A percentile compares a stretch with the other conserved stretches of the same genome.
Conservation (phyloP, 2,888 invertebrate species). For the Punctoribates punctum region DNA sequence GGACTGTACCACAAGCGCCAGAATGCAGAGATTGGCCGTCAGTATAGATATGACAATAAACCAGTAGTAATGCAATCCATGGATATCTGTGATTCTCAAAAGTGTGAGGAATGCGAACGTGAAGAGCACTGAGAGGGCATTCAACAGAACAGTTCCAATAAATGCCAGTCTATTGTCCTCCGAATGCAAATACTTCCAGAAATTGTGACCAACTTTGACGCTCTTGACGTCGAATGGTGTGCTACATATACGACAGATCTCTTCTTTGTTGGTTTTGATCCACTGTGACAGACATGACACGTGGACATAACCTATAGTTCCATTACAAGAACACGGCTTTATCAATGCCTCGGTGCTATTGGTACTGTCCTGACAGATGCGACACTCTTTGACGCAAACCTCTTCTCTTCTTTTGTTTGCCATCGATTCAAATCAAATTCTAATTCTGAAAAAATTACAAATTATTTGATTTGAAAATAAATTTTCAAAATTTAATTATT, state of each 20-base stretch:
- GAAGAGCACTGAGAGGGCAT: not conserved
- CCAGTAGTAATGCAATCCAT: not conserved
- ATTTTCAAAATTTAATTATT: too few relatives aligned
- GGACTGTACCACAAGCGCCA: not conserved
- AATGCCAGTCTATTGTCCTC: not conserved
- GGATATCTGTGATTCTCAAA: not conserved
- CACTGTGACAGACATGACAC: not conserved
- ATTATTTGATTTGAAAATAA: too few relatives aligned
- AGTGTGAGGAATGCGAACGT: not conserved
- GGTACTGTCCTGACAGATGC: not conserved
- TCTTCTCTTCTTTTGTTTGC: too few relatives aligned
- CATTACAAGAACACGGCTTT: not conserved
- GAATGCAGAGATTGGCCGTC: not conserved
- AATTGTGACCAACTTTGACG: not conserved
- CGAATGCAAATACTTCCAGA: not conserved
- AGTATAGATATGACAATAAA: not conserved
- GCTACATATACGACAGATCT: not conserved
- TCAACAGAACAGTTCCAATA: not conserved
- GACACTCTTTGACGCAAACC: not conserved
- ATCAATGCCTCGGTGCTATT: not conserved
- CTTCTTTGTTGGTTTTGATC: not conserved
- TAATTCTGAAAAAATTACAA: too few relatives aligned
- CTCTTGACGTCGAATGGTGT: not conserved
- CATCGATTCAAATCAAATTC: too few relatives aligned
- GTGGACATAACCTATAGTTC: constrained; percentile 2